Evolutionary conservation across 2,888 invertebrate genomes (phyloP), one percentile per base, ranked within the genome.

Genomic region (Aphidoletes aphidimyza): DNA sequence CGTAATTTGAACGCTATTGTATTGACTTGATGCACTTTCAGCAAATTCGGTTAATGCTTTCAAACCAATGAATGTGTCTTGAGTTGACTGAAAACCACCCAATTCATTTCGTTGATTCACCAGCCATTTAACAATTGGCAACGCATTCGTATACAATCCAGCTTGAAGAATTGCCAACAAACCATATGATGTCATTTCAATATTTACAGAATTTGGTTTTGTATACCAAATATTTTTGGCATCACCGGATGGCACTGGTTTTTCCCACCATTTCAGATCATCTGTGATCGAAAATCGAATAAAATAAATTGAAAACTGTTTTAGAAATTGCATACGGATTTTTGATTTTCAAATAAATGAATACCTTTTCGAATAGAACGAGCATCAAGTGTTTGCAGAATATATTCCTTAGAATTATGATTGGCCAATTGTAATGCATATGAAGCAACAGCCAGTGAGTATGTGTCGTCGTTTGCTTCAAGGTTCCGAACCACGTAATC

Each of bases 181-280:
- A 0, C 94, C 95, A 89, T 98, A 98, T 0, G 98, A 94, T 0
- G 98, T 97, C 87, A 96, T 95, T 89, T 96, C 96, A 5, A 98
- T 91, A 87, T 89, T 89, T 0, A 94, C 92, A 0, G 94, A 93
- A 86, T 93, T 92, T 0, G 94, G 93, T 85, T 93, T 89, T 2
- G 89, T 88, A 84, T 89, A 90, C 92, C 93, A 93, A 0, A 93
- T 92, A 89, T 93, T 93, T 85, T 92, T 91, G 83, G 90, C 90
- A 85, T 92, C 92, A 30, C 88, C 87, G 85, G 89, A 87, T 0
- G 90, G 89, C 19, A 90, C 89, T 1, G 89, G 92, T 85, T 94
- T 94, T 78, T 93, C 93, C 97, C 97, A 98, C 94, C 96, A 96
- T 87, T 94, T 94, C 87, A 92, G 92, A 84, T 94, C 94, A 1